Percentiles rank a stretch among this genome's conserved stretches.
Evolutionary conservation across 1,140 invertebrate genomes (phyloP).

Genomic region (Anastatus disparis): DNA sequence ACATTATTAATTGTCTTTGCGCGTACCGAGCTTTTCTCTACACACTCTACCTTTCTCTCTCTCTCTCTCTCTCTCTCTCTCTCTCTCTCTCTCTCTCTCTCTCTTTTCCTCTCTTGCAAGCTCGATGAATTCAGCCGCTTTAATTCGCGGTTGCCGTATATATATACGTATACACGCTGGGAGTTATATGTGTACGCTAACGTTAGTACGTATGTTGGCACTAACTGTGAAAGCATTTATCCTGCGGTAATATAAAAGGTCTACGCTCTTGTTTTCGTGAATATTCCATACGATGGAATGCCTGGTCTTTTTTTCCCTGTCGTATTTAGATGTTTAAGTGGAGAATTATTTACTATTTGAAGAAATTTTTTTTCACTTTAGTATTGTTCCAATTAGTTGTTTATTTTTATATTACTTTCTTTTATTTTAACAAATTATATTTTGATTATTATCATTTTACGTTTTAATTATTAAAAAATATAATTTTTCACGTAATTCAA

Average conservation of each 20-base stretch:
- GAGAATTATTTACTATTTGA: not conserved
- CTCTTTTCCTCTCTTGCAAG: constrained; percentile 33
- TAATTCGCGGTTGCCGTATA: constrained; percentile 32
- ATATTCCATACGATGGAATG: not conserved
- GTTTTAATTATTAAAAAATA: too few species aligned
- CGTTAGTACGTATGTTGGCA: not conserved
- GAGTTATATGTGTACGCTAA: constrained; percentile 14
- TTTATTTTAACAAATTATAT: too few species aligned
- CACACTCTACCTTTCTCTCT: too few species aligned
- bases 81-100: too few species aligned
- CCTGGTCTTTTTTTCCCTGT: not conserved
- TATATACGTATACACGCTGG: too few species aligned
- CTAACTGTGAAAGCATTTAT: not conserved
- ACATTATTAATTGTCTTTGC: constrained; percentile 42
- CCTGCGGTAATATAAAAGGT: constrained; percentile 11
- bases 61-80: too few species aligned
- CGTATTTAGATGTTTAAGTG: not conserved
- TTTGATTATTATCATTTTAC: too few species aligned
- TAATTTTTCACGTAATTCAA: too few species aligned
- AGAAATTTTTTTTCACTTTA: too few species aligned
- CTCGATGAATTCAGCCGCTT: constrained; percentile 22
- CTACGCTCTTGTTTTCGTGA: not conserved
- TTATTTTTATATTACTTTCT: too few species aligned
- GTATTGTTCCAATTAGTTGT: too few species aligned
- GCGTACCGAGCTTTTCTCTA: constrained; percentile 18